Base-by-base conservation (phyloP, 2,888 invertebrate genomes). In the Cantharis nigra region DNA sequence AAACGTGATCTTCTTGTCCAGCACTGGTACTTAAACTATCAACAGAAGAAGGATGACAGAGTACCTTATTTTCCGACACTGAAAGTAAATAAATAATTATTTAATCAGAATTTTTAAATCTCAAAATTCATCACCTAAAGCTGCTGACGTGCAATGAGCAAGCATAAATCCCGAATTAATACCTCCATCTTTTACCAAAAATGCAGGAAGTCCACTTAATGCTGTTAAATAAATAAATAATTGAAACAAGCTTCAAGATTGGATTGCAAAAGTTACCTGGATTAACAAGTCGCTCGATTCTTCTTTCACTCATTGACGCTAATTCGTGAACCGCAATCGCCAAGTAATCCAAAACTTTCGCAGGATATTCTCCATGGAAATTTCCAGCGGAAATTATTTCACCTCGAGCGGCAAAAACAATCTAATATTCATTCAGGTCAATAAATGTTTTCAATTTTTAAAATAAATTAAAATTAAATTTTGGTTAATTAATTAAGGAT, bases 291-390 rank as follows among this genome's bases (percentile, higher is more conserved):
- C 93, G 85, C 84, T 93, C 93, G 67, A 90, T 90, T 76, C 93
- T 85, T 69, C 93, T 86, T 86, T 93, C 93, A 82, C 92, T 92
- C 89, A 93, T 93, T 79, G 90, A 91, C 16, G 92, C 92, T 80
- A 93, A 84, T 85, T 93, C 93, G 81, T 92, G 92, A 0, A 93
- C 90, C 4, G 89, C 93, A 73, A 93, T 93, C 0, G 92, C 92
- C 78, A 93, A 87, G 83, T 91, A 93, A 84, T 93, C 93, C 71
- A 92, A 86, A 3, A 90, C 92, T 87, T 93, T 93, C 10, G 93
- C 93, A 3, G 93, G 93, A 84, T 93, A 93, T 87, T 93, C 93
- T 7, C 93, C 93, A 83, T 93, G 93, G 85, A 93, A 93, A 85
- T 93, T 93, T 69, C 93, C 93, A 5, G 91, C 92, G 7, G 92